Evolutionary conservation across 2,113 vertebrate species (phyloP), one percentile per base, ranked within the genome.

Genomic region (Hypocryptadius cinnamomeus): DNA sequence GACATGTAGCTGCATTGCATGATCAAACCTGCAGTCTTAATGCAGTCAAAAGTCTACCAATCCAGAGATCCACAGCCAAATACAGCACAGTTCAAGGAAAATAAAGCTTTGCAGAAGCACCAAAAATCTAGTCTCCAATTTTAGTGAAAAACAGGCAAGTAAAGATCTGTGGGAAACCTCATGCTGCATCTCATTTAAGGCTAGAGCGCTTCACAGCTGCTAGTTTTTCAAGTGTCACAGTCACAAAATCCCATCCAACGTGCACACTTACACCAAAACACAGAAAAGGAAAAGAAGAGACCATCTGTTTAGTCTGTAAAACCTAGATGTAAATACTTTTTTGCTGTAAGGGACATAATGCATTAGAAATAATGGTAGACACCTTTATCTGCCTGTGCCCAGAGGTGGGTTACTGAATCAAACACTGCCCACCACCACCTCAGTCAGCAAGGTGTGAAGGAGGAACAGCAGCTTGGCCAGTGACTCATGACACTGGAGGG

Each of bases 191-290:
- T 94, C 86, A 87, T 95, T 95, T 91, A 82, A 89, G 86, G 70
- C 59, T 73, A 61, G 14, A 93, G 53, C 5, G 0, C 79, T 92
- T 93, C 91, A 95, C 73, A 93, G 94, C 90, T 94, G 92, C 83
- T 90, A 51, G 85, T 81, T 95, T 93, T 92, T 76, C 81, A 87
- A 89, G 95, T 87, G 89, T 89, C 96, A 94, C 89, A 89, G 31
- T 84, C 91, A 87, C 73, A 90, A 79, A 95, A 96, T 69, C 78
- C 59, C 57, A 89, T 69, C 78, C 84, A 92, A 72, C 5, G 70
- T 73, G 91, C 91, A 90, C 83, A 81, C 66, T 90, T 85, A 83
- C 77, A 93, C 73, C 85, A 96, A 94, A 93, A 96, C 89, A 95
- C 2, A 33, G 77, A 48, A 81, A 70, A 66, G 28, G 54, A 22